phyloP scores from a whole-genome alignment of 2,888 invertebrate species.

The Spilosoma lubricipeda region DNA sequence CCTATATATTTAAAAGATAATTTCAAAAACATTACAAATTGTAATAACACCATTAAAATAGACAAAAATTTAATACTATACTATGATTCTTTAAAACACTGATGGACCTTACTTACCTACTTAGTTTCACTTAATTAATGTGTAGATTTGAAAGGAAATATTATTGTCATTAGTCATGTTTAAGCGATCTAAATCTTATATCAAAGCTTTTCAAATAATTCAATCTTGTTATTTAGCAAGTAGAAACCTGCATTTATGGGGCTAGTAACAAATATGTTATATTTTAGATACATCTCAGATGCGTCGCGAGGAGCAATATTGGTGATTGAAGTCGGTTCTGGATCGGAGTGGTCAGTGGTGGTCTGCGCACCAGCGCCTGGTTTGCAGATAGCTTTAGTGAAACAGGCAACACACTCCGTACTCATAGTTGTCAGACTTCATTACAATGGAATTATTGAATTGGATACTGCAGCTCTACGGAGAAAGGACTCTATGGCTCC shows the following conservation, averaged over 20 bases:
- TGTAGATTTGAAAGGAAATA: too few species aligned
- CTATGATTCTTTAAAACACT: too few species aligned
- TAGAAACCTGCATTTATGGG: background rate
- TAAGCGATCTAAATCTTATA: too few species aligned
- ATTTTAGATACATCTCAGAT: conserved; percentile 87
- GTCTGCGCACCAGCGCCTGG: conserved; percentile 87
- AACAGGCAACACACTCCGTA: conserved; percentile 84
- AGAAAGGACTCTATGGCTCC: conserved; percentile 85
- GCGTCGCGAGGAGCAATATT: conserved; percentile 89
- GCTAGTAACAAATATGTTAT: conserved; percentile 13
- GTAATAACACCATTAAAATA: too few species aligned
- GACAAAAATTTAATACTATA: too few species aligned
- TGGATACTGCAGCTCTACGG: conserved; percentile 88
- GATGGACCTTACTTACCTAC: too few species aligned
- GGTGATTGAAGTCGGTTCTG: conserved; percentile 88
- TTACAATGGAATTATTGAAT: conserved; percentile 87
- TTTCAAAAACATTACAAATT: background rate
- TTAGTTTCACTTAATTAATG: too few species aligned
- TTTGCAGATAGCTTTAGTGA: conserved; percentile 88
- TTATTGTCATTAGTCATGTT: too few species aligned
- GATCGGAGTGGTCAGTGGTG: conserved; percentile 88
- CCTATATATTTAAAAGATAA: too few species aligned
- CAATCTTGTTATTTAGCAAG: background rate
- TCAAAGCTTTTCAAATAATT: too few species aligned
- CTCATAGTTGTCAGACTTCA: conserved; percentile 89